Percentiles rank a stretch among this genome's conserved stretches.
Conservation (phyloP, 2,888 invertebrate genomes). For the Drosophila anomalata region DNA sequence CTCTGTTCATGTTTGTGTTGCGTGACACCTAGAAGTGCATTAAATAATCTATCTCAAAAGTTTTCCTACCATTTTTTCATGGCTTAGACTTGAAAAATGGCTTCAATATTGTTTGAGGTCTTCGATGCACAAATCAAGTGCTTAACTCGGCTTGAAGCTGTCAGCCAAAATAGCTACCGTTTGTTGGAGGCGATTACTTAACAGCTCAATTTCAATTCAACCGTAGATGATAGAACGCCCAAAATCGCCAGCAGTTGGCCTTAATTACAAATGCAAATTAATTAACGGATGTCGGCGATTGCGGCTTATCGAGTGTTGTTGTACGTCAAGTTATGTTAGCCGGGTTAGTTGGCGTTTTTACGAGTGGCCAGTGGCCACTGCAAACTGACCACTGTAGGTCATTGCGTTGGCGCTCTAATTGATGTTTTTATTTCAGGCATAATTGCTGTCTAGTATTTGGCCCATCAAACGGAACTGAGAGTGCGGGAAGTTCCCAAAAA, state of each 20-base stretch:
- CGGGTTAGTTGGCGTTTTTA: slow-evolving; percentile 20
- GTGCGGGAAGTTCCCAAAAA: slow-evolving; percentile 49
- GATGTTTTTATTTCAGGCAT: slow-evolving; percentile 66
- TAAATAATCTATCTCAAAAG: slow-evolving; percentile 23
- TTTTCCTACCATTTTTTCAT: slow-evolving; percentile 44
- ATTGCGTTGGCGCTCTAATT: slow-evolving; percentile 76
- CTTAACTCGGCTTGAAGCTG: slow-evolving; percentile 49
- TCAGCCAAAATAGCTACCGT: slow-evolving; percentile 28
- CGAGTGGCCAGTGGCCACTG: slow-evolving; percentile 8
- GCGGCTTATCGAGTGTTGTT: slow-evolving; percentile 55
- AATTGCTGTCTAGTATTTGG: slow-evolving; percentile 52
- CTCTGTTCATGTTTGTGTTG: slow-evolving; percentile 19
- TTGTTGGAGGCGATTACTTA: slow-evolving; percentile 17
- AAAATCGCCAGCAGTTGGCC: slow-evolving; percentile 54
- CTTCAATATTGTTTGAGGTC: slow-evolving; percentile 18
- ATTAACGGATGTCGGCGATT: slow-evolving; percentile 60
- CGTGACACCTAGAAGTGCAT: slow-evolving; percentile 14
- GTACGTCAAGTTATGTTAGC: not conserved
- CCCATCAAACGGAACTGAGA: slow-evolving; percentile 63
- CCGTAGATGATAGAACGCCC: slow-evolving; percentile 63
- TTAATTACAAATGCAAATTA: slow-evolving; percentile 75
- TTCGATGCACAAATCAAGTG: slow-evolving; percentile 26
- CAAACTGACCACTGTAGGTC: slow-evolving; percentile 61
- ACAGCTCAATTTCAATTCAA: slow-evolving; percentile 56
- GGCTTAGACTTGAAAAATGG: slow-evolving; percentile 38